Percentiles rank a stretch among this genome's conserved stretches.
Conservation (phyloP, 1,140 invertebrate species). For the Cherax quadricarinatus region DNA sequence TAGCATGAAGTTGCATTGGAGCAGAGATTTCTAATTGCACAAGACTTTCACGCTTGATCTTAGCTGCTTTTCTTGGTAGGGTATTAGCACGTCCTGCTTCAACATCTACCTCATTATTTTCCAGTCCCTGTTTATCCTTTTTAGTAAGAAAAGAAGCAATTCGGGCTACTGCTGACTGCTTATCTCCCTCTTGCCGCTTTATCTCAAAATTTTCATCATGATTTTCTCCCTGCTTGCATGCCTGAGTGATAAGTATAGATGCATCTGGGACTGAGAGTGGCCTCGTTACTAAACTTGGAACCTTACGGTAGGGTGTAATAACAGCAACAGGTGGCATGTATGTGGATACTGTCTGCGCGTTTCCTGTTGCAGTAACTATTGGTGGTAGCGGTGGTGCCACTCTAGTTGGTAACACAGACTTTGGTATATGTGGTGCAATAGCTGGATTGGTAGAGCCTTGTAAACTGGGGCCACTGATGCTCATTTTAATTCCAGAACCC, state of each 20-base stretch:
- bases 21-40: slow-evolving; percentile 73
- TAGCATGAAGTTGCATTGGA: slow-evolving; percentile 72
- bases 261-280: slow-evolving; percentile 72
- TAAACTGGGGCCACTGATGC: slow-evolving; percentile 70
- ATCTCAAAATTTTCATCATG: neutral
- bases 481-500: slow-evolving; percentile 39
- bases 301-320: slow-evolving; percentile 51
- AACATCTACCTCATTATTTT: slow-evolving; percentile 35
- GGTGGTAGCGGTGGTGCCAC: slow-evolving; percentile 47
- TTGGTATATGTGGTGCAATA: slow-evolving; percentile 31
- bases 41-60: slow-evolving; percentile 73
- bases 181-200: slow-evolving; percentile 54
- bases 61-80: slow-evolving; percentile 71
- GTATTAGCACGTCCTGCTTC: slow-evolving; percentile 65
- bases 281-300: slow-evolving; percentile 45
- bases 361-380: neutral
- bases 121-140: slow-evolving; percentile 65
- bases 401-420: slow-evolving; percentile 46
- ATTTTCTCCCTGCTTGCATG: slow-evolving; percentile 2
- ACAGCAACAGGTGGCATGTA: slow-evolving; percentile 54
- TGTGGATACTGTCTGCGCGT: neutral
- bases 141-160: slow-evolving; percentile 72
- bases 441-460: slow-evolving; percentile 71
- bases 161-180: slow-evolving; percentile 64
- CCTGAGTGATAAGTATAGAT: slow-evolving; percentile 54